Conservation (phyloP, 1,140 invertebrate genomes). For the Rhopalosiphum padi region DNA sequence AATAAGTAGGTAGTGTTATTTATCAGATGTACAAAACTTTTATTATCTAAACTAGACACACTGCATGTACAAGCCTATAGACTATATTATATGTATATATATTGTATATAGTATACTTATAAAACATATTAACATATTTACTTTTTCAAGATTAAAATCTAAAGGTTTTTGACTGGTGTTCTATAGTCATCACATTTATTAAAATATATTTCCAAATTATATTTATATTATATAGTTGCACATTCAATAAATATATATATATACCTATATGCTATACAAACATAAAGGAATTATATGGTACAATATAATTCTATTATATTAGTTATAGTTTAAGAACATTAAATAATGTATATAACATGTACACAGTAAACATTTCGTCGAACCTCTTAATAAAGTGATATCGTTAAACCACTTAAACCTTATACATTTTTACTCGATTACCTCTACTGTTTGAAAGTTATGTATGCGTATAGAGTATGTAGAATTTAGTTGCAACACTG, state of each 20-base stretch:
- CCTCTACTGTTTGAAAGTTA: too few relatives aligned
- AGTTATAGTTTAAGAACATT: too few relatives aligned
- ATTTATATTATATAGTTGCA: neutral
- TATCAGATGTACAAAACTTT: neutral
- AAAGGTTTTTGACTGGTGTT: neutral
- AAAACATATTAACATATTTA: too few relatives aligned
- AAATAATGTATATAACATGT: neutral
- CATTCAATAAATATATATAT: neutral
- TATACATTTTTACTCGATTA: neutral
- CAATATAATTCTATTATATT: too few relatives aligned
- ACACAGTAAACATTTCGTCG: neutral
- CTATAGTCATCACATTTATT: neutral
- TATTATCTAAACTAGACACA: neutral
- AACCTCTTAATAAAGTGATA: neutral
- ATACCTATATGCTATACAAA: neutral
- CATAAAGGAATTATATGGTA: too few relatives aligned
- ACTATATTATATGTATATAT: too few relatives aligned
- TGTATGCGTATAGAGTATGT: too few relatives aligned
- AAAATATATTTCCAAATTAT: neutral
- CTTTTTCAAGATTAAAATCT: neutral
- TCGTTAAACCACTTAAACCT: too few relatives aligned
- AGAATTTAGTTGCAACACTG: too few relatives aligned
- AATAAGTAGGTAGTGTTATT: neutral
- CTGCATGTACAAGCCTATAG: neutral
- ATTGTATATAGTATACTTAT: too few relatives aligned